phyloP scores from a whole-genome alignment of 2,888 invertebrate species.

The Polydrusus tereticollis region DNA sequence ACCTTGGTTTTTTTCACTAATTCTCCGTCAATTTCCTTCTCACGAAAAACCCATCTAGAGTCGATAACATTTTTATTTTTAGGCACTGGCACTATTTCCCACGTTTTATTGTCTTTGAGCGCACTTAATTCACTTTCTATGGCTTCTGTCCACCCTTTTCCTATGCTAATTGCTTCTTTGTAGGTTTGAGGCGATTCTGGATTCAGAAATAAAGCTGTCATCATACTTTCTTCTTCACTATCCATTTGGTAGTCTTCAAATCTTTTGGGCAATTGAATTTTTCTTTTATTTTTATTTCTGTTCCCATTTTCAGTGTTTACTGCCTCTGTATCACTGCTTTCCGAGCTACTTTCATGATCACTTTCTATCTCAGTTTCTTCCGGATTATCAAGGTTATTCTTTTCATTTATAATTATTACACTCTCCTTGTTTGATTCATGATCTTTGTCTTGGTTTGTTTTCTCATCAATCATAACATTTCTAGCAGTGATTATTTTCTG shows the following conservation, averaged over 20 bases:
- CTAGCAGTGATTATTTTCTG: slow-evolving; percentile 8
- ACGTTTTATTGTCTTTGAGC: slow-evolving; percentile 34
- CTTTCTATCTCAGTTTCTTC: neutral
- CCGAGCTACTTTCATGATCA: neutral
- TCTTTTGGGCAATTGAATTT: slow-evolving; percentile 9
- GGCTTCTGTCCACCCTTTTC: no score
- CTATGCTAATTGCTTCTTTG: slow-evolving; percentile 27
- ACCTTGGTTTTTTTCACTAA: slow-evolving; percentile 26
- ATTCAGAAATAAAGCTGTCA: slow-evolving; percentile 35
- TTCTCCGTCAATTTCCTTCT: slow-evolving; percentile 20
- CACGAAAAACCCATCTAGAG: slow-evolving; percentile 32
- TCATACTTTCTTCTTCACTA: slow-evolving; percentile 17
- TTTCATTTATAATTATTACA: neutral
- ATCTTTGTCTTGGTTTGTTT: neutral
- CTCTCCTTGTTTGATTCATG: neutral
- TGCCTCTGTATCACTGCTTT: neutral
- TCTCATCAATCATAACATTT: slow-evolving; percentile 27
- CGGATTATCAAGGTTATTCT: neutral
- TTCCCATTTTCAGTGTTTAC: neutral
- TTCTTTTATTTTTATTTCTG: neutral
- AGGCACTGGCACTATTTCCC: slow-evolving; percentile 26
- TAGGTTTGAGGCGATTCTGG: slow-evolving; percentile 23
- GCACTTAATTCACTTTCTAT: slow-evolving; percentile 33
- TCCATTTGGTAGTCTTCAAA: slow-evolving; percentile 40
- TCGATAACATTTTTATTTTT: slow-evolving; percentile 20